Base-by-base conservation (phyloP, 1,140 invertebrate genomes). In the Aphis craccivora region DNA sequence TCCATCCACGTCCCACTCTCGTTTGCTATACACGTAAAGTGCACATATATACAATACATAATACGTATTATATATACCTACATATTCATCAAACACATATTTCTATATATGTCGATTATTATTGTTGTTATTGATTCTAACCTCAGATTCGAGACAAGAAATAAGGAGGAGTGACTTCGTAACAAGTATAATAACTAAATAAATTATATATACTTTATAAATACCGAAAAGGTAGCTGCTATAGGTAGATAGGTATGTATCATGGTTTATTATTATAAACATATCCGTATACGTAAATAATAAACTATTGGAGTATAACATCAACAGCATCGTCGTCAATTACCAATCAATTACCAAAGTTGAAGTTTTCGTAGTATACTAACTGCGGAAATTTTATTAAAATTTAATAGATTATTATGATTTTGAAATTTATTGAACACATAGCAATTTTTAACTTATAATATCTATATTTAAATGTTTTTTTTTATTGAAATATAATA, bases 1-100 rank as follows among this genome's bases (percentile, higher is more conserved):
- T 91, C 90, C 90, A 76, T 81, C 90, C 22, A 37, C 48, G 45
- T 89, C 87, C 88, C 88, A 90, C 88, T 90, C 35, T 40, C 48
- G 11, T 37, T 37, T 51, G 48, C 45, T 87, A n/a, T 76, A 76
- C 22, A 76, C 22, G 30, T 67, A 76, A n/a, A 67, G 18, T 67
- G n/a, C n/a, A 20, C 30, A 76, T 76, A 67, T 9, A 67, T 67
- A 67, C 25, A n/a, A 14, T 11, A n/a, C 14, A n/a, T 76, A 76
- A 30, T 30, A 67, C 53, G 2, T 60, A 60, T 35, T 35, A 0
- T 51, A 51, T 51, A 35, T 30, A 8, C n/a, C 35, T 35, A 40
- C 22, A 84, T 22, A 53, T 9, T 30, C 22, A 51, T 1, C n/a
- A 35, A 67, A 67, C 30, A 67, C n/a, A 88, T 51, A 35, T 35